Base-by-base conservation (phyloP, 2,888 invertebrate genomes). In the Drosophila paramelanica region DNA sequence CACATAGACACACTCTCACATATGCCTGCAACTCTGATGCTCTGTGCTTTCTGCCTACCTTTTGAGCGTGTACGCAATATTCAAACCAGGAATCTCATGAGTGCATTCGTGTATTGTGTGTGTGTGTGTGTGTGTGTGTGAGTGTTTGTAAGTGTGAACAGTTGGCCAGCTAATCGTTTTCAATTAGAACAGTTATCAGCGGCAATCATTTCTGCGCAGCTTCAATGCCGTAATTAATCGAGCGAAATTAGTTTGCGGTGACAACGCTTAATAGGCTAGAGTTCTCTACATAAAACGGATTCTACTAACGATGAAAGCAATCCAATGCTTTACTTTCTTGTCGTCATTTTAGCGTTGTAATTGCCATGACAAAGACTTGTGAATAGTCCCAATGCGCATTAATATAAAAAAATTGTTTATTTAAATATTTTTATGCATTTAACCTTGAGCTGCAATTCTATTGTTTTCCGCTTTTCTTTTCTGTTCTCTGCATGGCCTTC, bases 121-220 rank as follows among this genome's bases (percentile, higher is more conserved):
- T 17, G 17, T n/a, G 1, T 25, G 17, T 17, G 17, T 17, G 17
- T 17, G 17, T 41, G 25, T 45, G 20, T 46, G 8, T 17, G 13
- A 33, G 27, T 17, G n/a, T 25, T n/a, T 20, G 55, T 36, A 23
- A 13, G 20, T 55, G 33, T 52, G 53, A 42, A 49, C 56, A 43
- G 46, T 42, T 57, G 53, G 45, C 20, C 62, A 57, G 27, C 65
- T 65, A 75, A 77, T 57, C 71, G 58, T 13, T 72, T 62, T 65
- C 77, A 79, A 78, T 78, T 77, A 67, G 46, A 55, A 14, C 20
- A 5, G 55, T 56, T 72, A 65, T 65, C 65, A 50, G 38, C 23
- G 47, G 27, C 62, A 69, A 69, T 58, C 52, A 42, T 27, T 42
- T 43, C 38, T 25, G 43, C 60, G 41, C 23, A 45, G 38, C 23